A percentile compares a stretch with the other conserved stretches of the same genome.
Evolutionary conservation across 1,140 invertebrate species (phyloP).

Genomic region (Drosophila mayri): DNA sequence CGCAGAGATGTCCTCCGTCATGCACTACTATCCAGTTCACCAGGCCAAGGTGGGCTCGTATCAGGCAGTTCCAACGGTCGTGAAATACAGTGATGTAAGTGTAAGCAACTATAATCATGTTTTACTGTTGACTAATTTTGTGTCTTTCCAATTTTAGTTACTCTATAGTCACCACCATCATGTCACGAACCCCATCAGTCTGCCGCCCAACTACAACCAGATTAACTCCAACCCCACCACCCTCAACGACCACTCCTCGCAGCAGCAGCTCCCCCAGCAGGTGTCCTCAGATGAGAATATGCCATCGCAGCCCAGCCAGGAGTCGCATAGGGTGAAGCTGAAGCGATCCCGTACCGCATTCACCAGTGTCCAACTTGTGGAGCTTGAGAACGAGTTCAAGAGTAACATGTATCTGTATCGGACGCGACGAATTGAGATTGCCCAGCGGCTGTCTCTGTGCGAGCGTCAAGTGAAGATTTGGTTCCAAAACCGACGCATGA

Average conservation of each 20-base stretch:
- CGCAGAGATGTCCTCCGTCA: constrained; percentile 72
- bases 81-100: constrained; percentile 70
- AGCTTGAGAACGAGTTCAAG: constrained; percentile 86
- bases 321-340: constrained; percentile 57
- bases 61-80: constrained; percentile 35
- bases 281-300: constrained; percentile 74
- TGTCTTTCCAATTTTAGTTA: constrained; percentile 20
- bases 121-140: background rate
- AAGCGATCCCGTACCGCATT: constrained; percentile 90
- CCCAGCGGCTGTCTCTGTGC: constrained; percentile 89
- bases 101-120: background rate
- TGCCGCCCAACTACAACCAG: constrained; percentile 32
- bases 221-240: constrained; percentile 21
- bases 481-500: constrained; percentile 86
- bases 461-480: constrained; percentile 97
- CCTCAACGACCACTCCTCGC: constrained; percentile 31
- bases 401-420: constrained; percentile 92
- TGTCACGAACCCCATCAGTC: constrained; percentile 8
- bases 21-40: constrained; percentile 81
- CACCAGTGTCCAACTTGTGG: constrained; percentile 92
- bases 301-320: constrained; percentile 52
- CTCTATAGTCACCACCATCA: constrained; percentile 54
- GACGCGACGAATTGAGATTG: constrained; percentile 92
- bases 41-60: constrained; percentile 60
- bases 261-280: constrained; percentile 44